Percentiles rank a stretch among this genome's conserved stretches.
Evolutionary conservation across 2,113 vertebrate species (phyloP).

Genomic region (Desmodus rotundus): DNA sequence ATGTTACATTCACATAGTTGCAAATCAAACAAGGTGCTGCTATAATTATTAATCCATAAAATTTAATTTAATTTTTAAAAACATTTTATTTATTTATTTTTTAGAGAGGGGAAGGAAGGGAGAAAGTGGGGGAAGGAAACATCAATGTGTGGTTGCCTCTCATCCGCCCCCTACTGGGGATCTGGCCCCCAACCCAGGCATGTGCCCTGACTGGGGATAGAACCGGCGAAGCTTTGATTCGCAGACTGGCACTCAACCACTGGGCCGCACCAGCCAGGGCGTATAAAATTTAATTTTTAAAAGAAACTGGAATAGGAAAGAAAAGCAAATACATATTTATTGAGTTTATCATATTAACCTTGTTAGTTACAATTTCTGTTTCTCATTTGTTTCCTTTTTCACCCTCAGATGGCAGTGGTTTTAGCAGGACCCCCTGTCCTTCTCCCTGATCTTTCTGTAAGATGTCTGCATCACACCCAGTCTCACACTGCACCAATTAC

Average conservation of each 20-base stretch:
- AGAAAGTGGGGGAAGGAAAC: too few species aligned
- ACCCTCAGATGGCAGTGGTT: not conserved
- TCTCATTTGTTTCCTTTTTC: not conserved
- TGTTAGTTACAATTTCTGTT: not conserved
- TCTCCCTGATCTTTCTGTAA: not conserved
- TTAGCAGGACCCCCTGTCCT: not conserved
- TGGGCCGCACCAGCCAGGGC: too few species aligned
- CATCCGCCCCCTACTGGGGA: too few species aligned
- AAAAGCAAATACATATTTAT: not conserved
- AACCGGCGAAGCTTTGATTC: too few species aligned
- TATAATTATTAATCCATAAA: not conserved
- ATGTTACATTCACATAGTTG: not conserved
- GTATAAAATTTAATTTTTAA: not conserved
- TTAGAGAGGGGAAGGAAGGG: too few species aligned
- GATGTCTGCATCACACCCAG: fast-evolving
- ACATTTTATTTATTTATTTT: too few species aligned
- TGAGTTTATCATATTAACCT: not conserved
- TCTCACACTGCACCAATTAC: not conserved
- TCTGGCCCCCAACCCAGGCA: too few species aligned
- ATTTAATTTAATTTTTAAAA: not conserved
- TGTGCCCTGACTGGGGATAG: too few species aligned
- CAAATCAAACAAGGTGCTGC: not conserved
- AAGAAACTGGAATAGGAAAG: not conserved
- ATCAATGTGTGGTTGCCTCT: too few species aligned
- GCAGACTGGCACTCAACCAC: too few species aligned